Evolutionary conservation across 2,888 invertebrate species (phyloP).

Genomic region (Cancer borealis): DNA sequence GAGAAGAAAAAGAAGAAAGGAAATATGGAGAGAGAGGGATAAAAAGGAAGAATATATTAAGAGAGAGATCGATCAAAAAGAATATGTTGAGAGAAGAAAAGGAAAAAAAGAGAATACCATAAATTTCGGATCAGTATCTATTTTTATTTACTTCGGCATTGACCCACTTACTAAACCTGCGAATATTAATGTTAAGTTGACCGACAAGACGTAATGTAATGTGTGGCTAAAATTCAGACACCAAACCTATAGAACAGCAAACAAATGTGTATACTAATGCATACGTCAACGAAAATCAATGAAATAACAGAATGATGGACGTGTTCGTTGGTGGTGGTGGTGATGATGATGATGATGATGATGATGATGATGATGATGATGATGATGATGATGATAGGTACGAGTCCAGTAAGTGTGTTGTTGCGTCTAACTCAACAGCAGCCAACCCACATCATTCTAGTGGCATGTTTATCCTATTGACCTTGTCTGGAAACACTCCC

Average conservation of each 20-base stretch:
- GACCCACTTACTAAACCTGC: not conserved
- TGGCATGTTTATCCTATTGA: not conserved
- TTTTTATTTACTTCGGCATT: not conserved
- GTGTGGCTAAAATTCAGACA: no score
- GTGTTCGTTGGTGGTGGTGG: not conserved
- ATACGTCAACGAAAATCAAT: not conserved
- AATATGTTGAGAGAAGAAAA: no score
- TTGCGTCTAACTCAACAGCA: not conserved
- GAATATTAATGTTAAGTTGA: not conserved
- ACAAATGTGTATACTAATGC: not conserved
- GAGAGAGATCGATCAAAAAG: not conserved
- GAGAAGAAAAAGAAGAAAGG: no score
- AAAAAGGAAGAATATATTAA: not conserved
- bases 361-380: not conserved
- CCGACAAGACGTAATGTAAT: not conserved
- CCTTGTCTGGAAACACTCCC: not conserved
- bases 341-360: not conserved
- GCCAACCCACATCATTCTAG: not conserved
- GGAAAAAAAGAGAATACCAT: no score
- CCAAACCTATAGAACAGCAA: not conserved
- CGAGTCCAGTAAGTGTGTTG: not conserved
- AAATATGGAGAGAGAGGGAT: not conserved
- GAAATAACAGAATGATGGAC: no score
- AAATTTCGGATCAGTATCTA: no score
- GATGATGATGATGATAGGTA: not conserved